A percentile compares a stretch with the other conserved stretches of the same genome.
These are phyloP conservation scores for Phlogophora meticulosa DNA, from an alignment of 2,888 invertebrate genomes.

Conservation along the genomic window DNA sequence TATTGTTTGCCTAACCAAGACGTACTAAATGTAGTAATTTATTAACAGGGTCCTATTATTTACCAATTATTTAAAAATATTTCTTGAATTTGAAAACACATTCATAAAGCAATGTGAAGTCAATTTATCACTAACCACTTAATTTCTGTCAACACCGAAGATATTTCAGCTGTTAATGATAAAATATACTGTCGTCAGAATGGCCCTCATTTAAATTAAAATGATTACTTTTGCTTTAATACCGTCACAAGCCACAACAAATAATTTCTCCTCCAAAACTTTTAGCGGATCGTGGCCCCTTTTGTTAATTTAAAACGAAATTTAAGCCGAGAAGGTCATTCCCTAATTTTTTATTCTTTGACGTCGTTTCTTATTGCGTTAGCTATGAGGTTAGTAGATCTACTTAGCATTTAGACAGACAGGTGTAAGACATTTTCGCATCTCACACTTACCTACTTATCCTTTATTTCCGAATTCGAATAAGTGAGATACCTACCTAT, in stretches of 20 bases:
- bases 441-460: background rate
- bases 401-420: slow-evolving; percentile 20
- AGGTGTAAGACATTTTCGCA: slow-evolving; percentile 10
- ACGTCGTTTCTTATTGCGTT: slow-evolving; percentile 41
- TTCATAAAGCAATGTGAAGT: slow-evolving; percentile 12
- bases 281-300: slow-evolving; percentile 58
- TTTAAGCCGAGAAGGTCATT: slow-evolving; percentile 41
- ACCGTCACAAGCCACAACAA: slow-evolving; percentile 66
- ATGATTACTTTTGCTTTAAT: slow-evolving; percentile 68
- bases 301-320: slow-evolving; percentile 68
- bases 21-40: no score
- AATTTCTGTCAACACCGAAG: slow-evolving; percentile 46
- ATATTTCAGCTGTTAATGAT: slow-evolving; percentile 61
- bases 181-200: slow-evolving; percentile 55
- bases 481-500: background rate
- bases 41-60: no score
- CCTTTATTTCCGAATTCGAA: background rate
- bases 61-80: no score
- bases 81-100: no score
- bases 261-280: slow-evolving; percentile 65
- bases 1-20: no score
- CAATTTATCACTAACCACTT: slow-evolving; percentile 19
- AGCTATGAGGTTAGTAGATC: slow-evolving; percentile 19
- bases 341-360: slow-evolving; percentile 53
- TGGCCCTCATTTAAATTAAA: slow-evolving; percentile 68